Evolutionary conservation across 2,888 invertebrate genomes (phyloP), one percentile per base, ranked within the genome.

Genomic region (Chloroclystis v-ata): DNA sequence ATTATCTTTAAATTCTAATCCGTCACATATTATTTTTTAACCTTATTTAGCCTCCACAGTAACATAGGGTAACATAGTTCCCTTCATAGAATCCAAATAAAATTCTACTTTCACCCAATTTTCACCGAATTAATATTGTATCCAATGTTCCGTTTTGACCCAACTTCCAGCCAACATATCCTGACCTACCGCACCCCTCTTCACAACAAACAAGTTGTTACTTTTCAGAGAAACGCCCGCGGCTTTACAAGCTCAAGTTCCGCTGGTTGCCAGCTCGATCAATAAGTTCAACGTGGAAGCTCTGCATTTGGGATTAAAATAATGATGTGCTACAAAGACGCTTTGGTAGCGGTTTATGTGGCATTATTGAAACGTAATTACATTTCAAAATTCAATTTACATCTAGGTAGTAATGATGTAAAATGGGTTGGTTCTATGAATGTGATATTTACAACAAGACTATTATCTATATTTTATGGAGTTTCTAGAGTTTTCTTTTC

Each of bases 171-270:
- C 53, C 47, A 49, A 25, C 35, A 14, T 48, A 47, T 46, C 44
- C 32, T 44, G 57, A 56, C 44, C 51, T 48, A 25, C 45, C 45
- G 14, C 30, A n/a, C 43, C 53, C 46, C 49, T 37, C 49, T 28
- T 29, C 8, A 26, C 43, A 43, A 37, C 38, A 52, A 56, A 49
- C 46, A 49, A 28, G 16, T 42, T 49, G 48, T 53, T 16, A 14
- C 7, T 26, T 26, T 43, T 38, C 39, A 28, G 28, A 29, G 51
- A 40, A 52, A 52, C 47, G 41, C 40, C 37, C 49, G 49, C 51
- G 39, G 51, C 47, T 55, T 51, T 37, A 32, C 28, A 46, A 53
- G 57, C 43, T 52, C 56, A 43, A 25, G 30, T 43, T 45, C 44
- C 37, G 11, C 47, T 42, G 43, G 49, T 47, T 45, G 32, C 32